Base-by-base conservation (phyloP, 2,888 invertebrate species). In the Pseudococcus jackbeardsleyi region DNA sequence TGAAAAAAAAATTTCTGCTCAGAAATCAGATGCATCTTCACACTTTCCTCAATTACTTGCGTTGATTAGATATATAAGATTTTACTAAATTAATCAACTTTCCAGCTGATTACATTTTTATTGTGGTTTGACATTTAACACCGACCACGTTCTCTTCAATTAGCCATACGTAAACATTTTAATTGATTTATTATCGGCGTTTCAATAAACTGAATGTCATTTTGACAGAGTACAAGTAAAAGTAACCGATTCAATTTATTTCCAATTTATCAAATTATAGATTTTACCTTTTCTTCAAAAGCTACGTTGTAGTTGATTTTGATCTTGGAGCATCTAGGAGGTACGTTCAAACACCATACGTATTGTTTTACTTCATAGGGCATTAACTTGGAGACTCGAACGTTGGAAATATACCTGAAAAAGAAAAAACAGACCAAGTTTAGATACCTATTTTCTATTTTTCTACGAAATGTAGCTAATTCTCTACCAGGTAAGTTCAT, bases 281-380 rank as follows among this genome's bases (percentile, higher is more conserved):
- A 82, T 17, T 90, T 90, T 90, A 93, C 93, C 93, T 96, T 94
- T 9, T 94, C 95, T 91, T 95, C 96, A 91, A 94, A 95, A 7
- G 96, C 94, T 2, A 94, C 93, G 90, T 94, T 95, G 91, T 95
- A 95, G 90, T 94, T 94, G 86, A 97, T 94, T 91, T 94, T 95
- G 92, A 97, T 97, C 91, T 95, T 95, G 77, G 97, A 96, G 92
- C 98, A 98, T 90, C 95, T 93, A 12, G 96, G 96, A 33, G 97
- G 97, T 86, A 97, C 93, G 91, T 94, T 96, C 89, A 96, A 93
- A 92, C 98, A 98, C 96, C 96, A 97, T 7, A 95, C 94, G 90
- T 95, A 95, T 89, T 95, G 95, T 88, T 96, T 94, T 87, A 95
- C 95, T 92, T 97, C 96, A 90, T 96, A 96, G 0, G 97, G 95